Percentiles rank a stretch among this genome's conserved stretches.
Evolutionary conservation across 2,888 invertebrate genomes (phyloP).

Genomic region (Sinhomidia bicolor): DNA sequence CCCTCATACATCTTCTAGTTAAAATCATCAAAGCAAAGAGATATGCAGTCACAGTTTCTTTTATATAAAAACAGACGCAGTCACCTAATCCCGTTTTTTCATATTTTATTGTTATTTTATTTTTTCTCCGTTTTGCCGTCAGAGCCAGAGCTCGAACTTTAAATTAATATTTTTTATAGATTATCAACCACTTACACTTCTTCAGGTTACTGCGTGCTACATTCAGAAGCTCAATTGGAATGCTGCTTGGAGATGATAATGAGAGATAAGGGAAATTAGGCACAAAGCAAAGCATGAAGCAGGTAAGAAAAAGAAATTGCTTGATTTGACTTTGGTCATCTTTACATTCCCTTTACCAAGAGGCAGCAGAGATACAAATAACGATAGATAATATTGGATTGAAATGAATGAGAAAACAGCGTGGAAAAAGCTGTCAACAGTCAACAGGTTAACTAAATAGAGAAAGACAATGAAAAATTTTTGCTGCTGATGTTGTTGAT

Average conservation of each 20-base stretch:
- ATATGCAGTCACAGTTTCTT: background rate
- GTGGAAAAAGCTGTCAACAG: conserved; percentile 61
- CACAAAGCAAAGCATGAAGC: conserved; percentile 11
- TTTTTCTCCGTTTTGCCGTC: background rate
- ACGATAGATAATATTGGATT: background rate
- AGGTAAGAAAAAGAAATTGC: conserved; percentile 5
- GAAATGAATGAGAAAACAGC: background rate
- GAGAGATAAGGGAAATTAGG: conserved; percentile 48
- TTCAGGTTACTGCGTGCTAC: background rate
- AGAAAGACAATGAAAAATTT: background rate
- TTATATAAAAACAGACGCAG: background rate
- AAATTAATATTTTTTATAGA: background rate
- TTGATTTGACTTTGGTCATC: conserved; percentile 9
- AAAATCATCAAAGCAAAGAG: background rate
- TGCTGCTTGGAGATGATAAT: conserved; percentile 48
- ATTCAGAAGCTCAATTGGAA: conserved; percentile 10
- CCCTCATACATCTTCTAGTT: too few relatives aligned
- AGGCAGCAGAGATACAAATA: background rate
- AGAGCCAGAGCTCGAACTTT: background rate
- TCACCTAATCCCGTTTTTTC: conserved; percentile 23
- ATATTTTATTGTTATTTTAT: background rate
- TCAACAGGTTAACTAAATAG: conserved; percentile 47
- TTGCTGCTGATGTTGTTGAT: background rate
- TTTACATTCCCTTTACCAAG: background rate
- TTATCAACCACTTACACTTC: background rate